Evolutionary conservation across 53 echinoderm and acorn worm genomes (phyloP), one percentile per base, ranked within the genome.

Genomic region (Mesocentrotus franciscanus): DNA sequence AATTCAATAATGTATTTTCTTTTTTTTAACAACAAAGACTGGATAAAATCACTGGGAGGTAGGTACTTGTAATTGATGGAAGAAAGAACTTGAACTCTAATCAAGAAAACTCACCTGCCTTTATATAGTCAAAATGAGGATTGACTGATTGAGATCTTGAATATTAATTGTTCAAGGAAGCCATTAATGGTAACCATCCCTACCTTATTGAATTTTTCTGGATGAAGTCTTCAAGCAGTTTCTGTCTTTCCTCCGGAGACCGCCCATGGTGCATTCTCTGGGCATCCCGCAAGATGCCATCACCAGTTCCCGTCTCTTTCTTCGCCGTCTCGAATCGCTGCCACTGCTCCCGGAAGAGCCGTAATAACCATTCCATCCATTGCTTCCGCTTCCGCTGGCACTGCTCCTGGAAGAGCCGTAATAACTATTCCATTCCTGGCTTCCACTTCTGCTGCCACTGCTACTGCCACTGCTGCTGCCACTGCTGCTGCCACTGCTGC

Each of bases 241-340:
- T 91, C 91, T 90, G 90, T 7, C 15, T 29, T 4, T 33, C 91
- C 8, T 61, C 91, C 22, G 34, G 91, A 91, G 36, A 20, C 42
- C 2, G 32, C 20, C 3, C 9, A 1, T n/a, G 18, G 29, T 16
- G 18, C 6, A 11, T 30, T 33, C 62, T 78, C 2, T 35, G 9
- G 36, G 16, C 33, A 90, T 90, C 24, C 34, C 60, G 16, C 8
- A 56, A 3, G 32, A 33, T 57, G 32, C 15, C 22, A 20, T 20
- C 87, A 8, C 22, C 1, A 4, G 35, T 35, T 14, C 6, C n/a
- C 91, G 66, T 64, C 68, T 91, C 91, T 91, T 91, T 26, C 62
- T 90, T 22, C 87, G 56, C 59, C 87, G 10, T 58, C 87, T 56
- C 2, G 87, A 87, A 58, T 87, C 91, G 14, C 91, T 91, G 29